Evolutionary conservation across 2,888 invertebrate species (phyloP).

Genomic region (Agriopis marginaria): DNA sequence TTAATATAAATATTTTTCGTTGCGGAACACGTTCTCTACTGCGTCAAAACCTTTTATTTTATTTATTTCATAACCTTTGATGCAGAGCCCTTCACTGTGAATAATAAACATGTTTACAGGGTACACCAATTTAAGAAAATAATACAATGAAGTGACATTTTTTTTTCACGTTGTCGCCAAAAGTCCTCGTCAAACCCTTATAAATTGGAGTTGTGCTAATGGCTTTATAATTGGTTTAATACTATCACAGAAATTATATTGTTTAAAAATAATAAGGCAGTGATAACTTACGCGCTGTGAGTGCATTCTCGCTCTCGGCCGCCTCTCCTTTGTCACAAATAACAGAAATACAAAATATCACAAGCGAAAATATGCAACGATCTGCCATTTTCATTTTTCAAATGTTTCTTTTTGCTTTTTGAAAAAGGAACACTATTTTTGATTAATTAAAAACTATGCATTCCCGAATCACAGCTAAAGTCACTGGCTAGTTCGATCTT

Average conservation of each 20-base stretch:
- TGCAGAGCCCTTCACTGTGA: too few relatives aligned
- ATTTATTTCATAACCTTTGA: too few relatives aligned
- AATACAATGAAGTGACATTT: too few relatives aligned
- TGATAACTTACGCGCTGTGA: conserved; percentile 71
- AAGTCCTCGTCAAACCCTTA: too few relatives aligned
- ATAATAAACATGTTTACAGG: too few relatives aligned
- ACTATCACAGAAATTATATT: neutral
- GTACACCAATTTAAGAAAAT: too few relatives aligned
- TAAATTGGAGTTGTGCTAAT: neutral
- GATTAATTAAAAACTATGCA: conserved; percentile 47
- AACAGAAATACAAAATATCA: conserved; percentile 71
- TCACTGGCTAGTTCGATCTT: conserved; percentile 42
- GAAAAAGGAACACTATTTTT: conserved; percentile 47
- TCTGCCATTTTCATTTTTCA: conserved; percentile 67
- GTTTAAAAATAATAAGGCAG: neutral
- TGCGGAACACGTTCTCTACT: too few relatives aligned
- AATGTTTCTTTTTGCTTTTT: conserved; percentile 39
- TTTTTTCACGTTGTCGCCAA: too few relatives aligned
- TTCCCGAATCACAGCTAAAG: conserved; percentile 50
- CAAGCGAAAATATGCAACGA: conserved; percentile 65
- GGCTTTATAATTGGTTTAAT: neutral
- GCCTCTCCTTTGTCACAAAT: conserved; percentile 71
- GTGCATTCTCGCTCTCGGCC: conserved; percentile 67
- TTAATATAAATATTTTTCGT: too few relatives aligned
- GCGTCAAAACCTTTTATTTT: too few relatives aligned